phyloP scores from a whole-genome alignment of 2,113 vertebrate genomes.

The Telmatochromis bifrenatus region DNA sequence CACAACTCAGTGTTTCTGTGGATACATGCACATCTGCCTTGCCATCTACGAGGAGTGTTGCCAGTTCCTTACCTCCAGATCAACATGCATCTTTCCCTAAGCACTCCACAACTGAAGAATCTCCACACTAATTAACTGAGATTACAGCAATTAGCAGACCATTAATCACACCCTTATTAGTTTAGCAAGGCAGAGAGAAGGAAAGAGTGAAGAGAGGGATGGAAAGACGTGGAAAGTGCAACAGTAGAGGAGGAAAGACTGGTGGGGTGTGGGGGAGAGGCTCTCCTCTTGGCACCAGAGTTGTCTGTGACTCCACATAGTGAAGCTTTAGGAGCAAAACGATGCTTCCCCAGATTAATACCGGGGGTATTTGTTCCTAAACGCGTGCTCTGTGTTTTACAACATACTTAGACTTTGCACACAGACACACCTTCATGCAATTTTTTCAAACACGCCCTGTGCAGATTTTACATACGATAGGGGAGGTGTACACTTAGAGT shows the following conservation, averaged over 20 bases:
- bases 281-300: conserved; percentile 17
- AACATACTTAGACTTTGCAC: background rate
- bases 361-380: background rate
- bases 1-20: background rate
- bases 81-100: conserved; percentile 48
- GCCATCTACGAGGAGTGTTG: background rate
- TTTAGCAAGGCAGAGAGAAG: conserved; percentile 62
- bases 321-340: conserved; percentile 43
- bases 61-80: conserved; percentile 43
- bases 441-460: background rate
- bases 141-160: conserved; percentile 75
- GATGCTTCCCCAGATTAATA: conserved; percentile 2
- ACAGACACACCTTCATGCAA: background rate
- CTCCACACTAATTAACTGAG: conserved; percentile 69
- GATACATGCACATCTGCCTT: background rate
- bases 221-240: conserved; percentile 3
- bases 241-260: background rate
- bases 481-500: background rate
- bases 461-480: background rate
- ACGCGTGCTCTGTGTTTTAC: background rate
- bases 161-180: conserved; percentile 75
- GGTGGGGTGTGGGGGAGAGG: background rate
- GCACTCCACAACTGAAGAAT: conserved; percentile 58
- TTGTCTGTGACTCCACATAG: conserved; percentile 25
- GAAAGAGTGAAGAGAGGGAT: conserved; percentile 18